Base-by-base conservation (phyloP, 2,888 invertebrate species). In the Cheilosia urbana region DNA sequence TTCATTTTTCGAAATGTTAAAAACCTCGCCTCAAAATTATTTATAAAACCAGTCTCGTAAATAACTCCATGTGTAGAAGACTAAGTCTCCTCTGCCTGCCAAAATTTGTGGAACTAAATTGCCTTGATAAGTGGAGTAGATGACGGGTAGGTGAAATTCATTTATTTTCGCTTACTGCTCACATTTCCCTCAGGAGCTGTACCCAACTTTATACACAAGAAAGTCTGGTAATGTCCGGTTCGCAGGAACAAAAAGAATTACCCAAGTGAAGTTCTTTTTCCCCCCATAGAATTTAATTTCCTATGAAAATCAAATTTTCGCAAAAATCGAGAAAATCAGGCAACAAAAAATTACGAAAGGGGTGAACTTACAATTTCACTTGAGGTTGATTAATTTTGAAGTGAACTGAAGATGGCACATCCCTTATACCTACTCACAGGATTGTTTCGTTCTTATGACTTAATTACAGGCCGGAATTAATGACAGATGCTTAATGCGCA, bases 401-500 rank as follows among this genome's bases (percentile, higher is more conserved):
- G 9, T 6, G 24, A 68, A 34, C 7, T 45, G 24, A 69, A 75
- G 47, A 57, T 34, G 47, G 6, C 53, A 73, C 49, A 42, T 57
- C 27, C 13, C 19, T 62, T 49, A 57, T 40, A 34, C 62, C 27
- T 17, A 19, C 7, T 51, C 21, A 51, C 13, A 30, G n/a, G n/a
- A n/a, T 21, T 42, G 9, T 58, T 19, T 19, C 11, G n/a, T 21
- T 21, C 21, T 42, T 40, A 55, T 58, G 73, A 79, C 79, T 73
- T 79, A 84, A 84, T 84, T 84, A 75, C 57, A n/a, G 30, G 40
- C 53, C 63, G 49, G 58, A 73, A 73, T 73, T 79, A 79, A 84
- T 84, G 79, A 51, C 68, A 65, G 73, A 63, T 65, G 63, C 73
- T 75, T 40, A 57, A 57, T 71, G 71, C 65, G 27, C 53, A 55